Base-by-base conservation (phyloP, 2,113 vertebrate genomes). In the Callionymus lyra region DNA sequence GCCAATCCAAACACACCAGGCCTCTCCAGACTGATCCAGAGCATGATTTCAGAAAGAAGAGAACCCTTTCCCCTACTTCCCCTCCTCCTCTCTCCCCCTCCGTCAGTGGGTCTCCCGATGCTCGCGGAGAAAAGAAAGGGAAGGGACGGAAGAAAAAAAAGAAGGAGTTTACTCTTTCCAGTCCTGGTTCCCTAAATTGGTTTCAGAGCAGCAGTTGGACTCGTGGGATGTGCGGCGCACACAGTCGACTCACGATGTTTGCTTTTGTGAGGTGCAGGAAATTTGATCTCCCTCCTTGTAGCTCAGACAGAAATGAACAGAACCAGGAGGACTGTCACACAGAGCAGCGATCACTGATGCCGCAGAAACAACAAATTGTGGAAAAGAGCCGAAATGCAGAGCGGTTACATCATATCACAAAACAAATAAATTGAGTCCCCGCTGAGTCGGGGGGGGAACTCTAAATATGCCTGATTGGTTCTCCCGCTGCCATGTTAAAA, bases 1-100 rank as follows among this genome's bases (percentile, higher is more conserved):
- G 89, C 90, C 90, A 91, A 89, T 62, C 78, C 76, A 90, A 91
- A 91, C 87, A 90, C 18, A 10, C 65, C 39, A 47, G 46, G 81
- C 82, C 80, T 82, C 86, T 85, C 84, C 83, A 84, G 85, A 60
- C 49, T 74, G 81, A 83, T 78, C 74, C 44, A 74, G 79, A 83
- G 82, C 66, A 63, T 85, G 84, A 85, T 82, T 87, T 83, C 81
- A 83, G 82, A 85, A 83, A 83, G 82, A 80, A 79, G 75, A 78
- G 71, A 82, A 83, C 65, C 53, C 43, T 65, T 68, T 66, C 48
- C 60, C 51, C 56, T 64, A 52, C 47, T 66, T 63, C 54, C 55
- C 56, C 14, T 74, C 56, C 59, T 59, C 63, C 67, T 72, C 46
- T 67, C 65, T 63, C 65, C 53, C 70, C 63, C 63, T 56, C 58